phyloP scores from a whole-genome alignment of 2,113 vertebrate genomes.

The Tauraco erythrolophus region DNA sequence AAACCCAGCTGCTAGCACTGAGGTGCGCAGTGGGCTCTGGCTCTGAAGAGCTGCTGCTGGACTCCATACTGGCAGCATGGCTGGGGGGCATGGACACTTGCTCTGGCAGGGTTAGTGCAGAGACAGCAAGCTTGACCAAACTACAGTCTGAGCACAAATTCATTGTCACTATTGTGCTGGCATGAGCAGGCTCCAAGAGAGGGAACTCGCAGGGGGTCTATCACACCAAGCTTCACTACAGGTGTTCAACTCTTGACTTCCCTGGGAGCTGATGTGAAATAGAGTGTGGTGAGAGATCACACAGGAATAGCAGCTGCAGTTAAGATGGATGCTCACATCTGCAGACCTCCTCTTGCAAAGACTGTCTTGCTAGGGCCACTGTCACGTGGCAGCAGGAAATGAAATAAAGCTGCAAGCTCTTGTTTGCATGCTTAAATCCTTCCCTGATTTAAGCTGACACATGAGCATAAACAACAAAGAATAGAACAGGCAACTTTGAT shows the following conservation, averaged over 20 bases:
- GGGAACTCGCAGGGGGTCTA: background rate
- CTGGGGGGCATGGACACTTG: background rate
- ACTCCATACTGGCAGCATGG: background rate
- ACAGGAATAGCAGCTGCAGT: background rate
- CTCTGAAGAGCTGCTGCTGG: background rate
- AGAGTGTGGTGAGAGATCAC: background rate
- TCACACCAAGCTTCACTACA: background rate
- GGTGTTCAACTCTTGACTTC: background rate
- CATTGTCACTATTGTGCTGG: accelerated
- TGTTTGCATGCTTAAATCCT: background rate
- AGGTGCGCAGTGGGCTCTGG: background rate
- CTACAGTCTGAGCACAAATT: background rate
- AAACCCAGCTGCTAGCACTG: background rate
- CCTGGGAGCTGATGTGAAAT: background rate
- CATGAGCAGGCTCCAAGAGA: background rate
- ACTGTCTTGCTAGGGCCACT: background rate
- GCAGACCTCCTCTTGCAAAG: background rate
- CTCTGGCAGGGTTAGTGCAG: background rate
- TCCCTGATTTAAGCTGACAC: background rate
- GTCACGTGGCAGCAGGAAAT: background rate
- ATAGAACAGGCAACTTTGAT: background rate
- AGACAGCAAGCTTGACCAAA: background rate
- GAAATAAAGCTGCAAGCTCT: background rate
- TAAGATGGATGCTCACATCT: background rate
- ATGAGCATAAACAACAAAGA: background rate